Evolutionary conservation across 2,797 vertebrate species (phyloP).

Genomic region (Phylloscopus collybita): DNA sequence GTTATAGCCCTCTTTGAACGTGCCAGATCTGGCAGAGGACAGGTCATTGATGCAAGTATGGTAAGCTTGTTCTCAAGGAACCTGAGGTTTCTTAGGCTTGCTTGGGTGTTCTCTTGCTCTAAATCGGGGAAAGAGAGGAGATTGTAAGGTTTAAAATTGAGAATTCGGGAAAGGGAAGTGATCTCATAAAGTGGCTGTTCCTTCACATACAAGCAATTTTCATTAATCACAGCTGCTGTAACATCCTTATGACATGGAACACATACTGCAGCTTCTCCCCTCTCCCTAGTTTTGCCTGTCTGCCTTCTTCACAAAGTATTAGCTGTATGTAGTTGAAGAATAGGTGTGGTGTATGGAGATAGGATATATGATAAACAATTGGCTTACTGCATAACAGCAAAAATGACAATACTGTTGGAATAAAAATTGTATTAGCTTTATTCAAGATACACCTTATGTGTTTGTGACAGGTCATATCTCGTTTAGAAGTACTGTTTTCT

Average conservation of each 20-base stretch:
- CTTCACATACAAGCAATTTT: not conserved
- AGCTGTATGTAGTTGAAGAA: not conserved
- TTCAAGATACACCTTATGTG: not conserved
- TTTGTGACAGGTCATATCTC: not conserved
- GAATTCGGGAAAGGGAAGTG: not conserved
- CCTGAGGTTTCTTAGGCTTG: not conserved
- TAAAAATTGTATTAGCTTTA: not conserved
- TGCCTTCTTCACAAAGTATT: not conserved
- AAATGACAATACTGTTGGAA: not conserved
- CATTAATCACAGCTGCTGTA: not conserved
- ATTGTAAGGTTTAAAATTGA: not conserved
- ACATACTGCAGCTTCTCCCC: not conserved
- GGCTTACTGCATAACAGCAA: not conserved
- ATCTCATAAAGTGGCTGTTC: not conserved
- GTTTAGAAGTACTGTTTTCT: not conserved
- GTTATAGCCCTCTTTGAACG: conserved; percentile 88
- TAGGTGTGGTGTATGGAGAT: not conserved
- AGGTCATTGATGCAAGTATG: conserved; percentile 92
- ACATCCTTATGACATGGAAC: not conserved
- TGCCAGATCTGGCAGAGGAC: conserved; percentile 87
- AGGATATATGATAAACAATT: not conserved
- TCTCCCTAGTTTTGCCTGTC: not conserved
- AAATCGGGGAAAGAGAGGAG: not conserved
- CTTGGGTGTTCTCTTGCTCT: not conserved
- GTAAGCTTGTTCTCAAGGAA: conserved; percentile 74